These are phyloP conservation scores for Alloscopus bannaensis DNA, from an alignment of 2,888 invertebrate genomes.

Conservation along the genomic window DNA sequence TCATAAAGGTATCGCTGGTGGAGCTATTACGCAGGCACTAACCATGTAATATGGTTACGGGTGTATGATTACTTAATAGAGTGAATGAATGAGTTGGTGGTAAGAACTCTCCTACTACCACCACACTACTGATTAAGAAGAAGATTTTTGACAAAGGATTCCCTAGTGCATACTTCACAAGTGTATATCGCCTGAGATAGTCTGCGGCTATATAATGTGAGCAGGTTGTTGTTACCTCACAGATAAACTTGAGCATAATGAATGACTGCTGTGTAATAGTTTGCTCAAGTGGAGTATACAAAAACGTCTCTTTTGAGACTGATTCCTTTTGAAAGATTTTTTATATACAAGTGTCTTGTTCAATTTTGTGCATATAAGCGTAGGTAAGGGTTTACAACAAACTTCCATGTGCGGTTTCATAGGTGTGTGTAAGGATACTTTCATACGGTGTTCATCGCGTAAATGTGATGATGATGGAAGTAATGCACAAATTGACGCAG, in stretches of 20 bases:
- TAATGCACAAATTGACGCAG: too few species aligned
- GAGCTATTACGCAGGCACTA: constrained; percentile 16
- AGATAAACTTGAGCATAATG: too few species aligned
- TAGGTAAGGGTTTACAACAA: too few species aligned
- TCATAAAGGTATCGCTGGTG: constrained; percentile 4
- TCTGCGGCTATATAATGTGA: too few species aligned
- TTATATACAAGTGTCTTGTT: neutral
- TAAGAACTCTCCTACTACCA: constrained; percentile 10
- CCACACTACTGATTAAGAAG: constrained; percentile 8
- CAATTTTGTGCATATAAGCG: constrained; percentile 11
- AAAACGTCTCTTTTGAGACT: neutral
- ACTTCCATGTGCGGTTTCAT: too few species aligned
- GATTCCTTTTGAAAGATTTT: neutral
- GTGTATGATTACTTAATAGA: constrained; percentile 35
- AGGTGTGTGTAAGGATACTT: too few species aligned
- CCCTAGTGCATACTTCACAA: constrained; percentile 20
- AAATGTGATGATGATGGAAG: too few species aligned
- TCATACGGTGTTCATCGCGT: too few species aligned
- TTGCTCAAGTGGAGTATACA: constrained; percentile 11
- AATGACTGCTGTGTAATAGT: neutral
- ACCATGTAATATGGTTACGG: constrained; percentile 36
- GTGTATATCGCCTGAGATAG: constrained; percentile 12
- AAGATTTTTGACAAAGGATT: constrained; percentile 8
- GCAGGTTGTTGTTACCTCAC: too few species aligned
- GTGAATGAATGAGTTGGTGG: constrained; percentile 28